These are phyloP conservation scores for Polypedilum vanderplanki DNA, from an alignment of 1,140 invertebrate genomes.

Conservation along the genomic window DNA sequence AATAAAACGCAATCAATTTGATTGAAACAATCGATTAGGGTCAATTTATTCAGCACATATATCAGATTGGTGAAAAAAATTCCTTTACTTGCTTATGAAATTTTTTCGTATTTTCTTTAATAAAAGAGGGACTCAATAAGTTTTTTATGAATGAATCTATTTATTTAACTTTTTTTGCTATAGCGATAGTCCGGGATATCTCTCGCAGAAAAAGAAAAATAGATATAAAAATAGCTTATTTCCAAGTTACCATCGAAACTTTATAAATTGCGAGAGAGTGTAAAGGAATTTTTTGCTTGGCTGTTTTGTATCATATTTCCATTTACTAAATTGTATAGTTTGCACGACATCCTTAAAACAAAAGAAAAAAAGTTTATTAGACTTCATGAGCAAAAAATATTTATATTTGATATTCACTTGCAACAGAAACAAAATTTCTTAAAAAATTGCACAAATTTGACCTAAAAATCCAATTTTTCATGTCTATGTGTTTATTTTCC, in stretches of 20 bases:
- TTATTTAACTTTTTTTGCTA: conserved; percentile 5
- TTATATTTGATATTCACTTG: too few relatives aligned
- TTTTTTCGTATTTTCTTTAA: not conserved
- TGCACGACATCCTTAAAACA: not conserved
- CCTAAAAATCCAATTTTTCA: too few relatives aligned
- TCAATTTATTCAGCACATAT: conserved; percentile 19
- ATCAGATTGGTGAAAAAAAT: not conserved
- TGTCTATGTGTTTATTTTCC: too few relatives aligned
- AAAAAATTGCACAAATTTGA: too few relatives aligned
- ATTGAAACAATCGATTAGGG: not conserved
- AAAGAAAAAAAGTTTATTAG: too few relatives aligned
- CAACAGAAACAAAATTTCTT: too few relatives aligned
- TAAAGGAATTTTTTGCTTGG: not conserved
- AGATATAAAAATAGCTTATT: not conserved
- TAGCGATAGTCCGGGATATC: conserved; percentile 23
- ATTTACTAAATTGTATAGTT: not conserved
- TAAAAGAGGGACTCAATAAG: too few relatives aligned
- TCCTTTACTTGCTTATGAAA: not conserved
- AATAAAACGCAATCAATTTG: not conserved
- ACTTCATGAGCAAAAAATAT: too few relatives aligned
- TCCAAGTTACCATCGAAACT: not conserved
- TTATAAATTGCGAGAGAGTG: not conserved
- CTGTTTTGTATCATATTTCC: too few relatives aligned
- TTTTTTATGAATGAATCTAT: conserved; percentile 25
- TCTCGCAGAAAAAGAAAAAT: not conserved